These are phyloP conservation scores for Spisula solida DNA, from an alignment of 2,888 invertebrate genomes.

Conservation along the genomic window DNA sequence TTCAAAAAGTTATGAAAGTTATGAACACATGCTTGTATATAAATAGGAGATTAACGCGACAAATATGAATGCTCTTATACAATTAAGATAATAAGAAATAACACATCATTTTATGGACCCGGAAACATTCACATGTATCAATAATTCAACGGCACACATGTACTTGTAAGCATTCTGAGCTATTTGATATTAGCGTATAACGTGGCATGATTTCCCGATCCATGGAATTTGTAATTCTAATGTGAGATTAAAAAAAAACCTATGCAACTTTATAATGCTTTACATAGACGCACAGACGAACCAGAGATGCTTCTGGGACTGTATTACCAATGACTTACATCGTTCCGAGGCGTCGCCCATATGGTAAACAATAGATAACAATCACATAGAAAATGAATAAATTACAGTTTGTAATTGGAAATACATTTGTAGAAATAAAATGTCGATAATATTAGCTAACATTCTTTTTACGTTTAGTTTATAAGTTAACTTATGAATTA, in stretches of 20 bases:
- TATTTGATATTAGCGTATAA: neutral
- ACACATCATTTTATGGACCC: neutral
- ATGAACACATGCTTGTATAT: constrained; percentile 35
- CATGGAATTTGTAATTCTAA: too few species aligned
- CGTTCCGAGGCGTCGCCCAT: too few species aligned
- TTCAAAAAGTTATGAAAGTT: neutral
- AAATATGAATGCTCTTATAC: neutral
- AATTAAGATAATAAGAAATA: neutral
- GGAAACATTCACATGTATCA: neutral
- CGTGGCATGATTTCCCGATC: neutral
- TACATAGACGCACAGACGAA: too few species aligned
- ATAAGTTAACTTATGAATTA: neutral
- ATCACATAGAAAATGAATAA: neutral
- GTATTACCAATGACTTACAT: too few species aligned
- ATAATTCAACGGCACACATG: neutral
- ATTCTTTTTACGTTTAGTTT: neutral
- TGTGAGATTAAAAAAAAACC: too few species aligned
- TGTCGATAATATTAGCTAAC: neutral
- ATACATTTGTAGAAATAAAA: neutral
- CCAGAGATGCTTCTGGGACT: too few species aligned
- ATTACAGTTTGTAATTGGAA: neutral
- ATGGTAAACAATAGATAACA: too few species aligned
- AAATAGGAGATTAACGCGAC: neutral
- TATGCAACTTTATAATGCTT: too few species aligned
- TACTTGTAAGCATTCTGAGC: neutral